Conservation (phyloP, 2,888 invertebrate species). For the Muscina levida region DNA sequence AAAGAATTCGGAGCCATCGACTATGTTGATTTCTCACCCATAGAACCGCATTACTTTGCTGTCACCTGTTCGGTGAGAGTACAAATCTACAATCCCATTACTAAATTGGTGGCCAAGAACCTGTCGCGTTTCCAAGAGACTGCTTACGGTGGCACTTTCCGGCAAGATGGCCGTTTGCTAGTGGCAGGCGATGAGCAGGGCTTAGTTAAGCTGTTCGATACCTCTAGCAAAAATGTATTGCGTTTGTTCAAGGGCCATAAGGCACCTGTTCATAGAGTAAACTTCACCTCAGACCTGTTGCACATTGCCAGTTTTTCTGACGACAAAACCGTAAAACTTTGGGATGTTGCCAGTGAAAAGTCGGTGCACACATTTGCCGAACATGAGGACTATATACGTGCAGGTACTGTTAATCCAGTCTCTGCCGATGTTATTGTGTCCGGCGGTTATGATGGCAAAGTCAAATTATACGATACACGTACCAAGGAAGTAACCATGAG, state of each 20-base stretch:
- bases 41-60: conserved; percentile 94
- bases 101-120: conserved; percentile 90
- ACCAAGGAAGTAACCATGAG: conserved; percentile 85
- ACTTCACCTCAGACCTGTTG: conserved; percentile 88
- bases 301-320: conserved; percentile 94
- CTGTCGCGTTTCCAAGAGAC: conserved; percentile 90
- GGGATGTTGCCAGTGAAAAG: conserved; percentile 94
- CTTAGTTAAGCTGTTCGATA: conserved; percentile 92
- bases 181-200: conserved; percentile 95
- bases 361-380: conserved; percentile 84
- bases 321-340: conserved; percentile 91
- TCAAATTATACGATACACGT: conserved; percentile 93
- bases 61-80: conserved; percentile 95
- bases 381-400: conserved; percentile 91
- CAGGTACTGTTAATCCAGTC: conserved; percentile 89
- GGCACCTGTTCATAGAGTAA: conserved; percentile 89
- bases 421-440: conserved; percentile 89
- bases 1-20: conserved; percentile 97
- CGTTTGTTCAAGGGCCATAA: conserved; percentile 92
- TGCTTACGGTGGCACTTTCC: conserved; percentile 92
- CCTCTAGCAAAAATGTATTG: conserved; percentile 89
- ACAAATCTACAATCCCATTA: conserved; percentile 92
- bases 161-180: conserved; percentile 89
- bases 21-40: conserved; percentile 93
- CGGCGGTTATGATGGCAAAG: conserved; percentile 93